Evolutionary conservation across 2,113 vertebrate genomes (phyloP).

Genomic region (Fulmarus glacialis): DNA sequence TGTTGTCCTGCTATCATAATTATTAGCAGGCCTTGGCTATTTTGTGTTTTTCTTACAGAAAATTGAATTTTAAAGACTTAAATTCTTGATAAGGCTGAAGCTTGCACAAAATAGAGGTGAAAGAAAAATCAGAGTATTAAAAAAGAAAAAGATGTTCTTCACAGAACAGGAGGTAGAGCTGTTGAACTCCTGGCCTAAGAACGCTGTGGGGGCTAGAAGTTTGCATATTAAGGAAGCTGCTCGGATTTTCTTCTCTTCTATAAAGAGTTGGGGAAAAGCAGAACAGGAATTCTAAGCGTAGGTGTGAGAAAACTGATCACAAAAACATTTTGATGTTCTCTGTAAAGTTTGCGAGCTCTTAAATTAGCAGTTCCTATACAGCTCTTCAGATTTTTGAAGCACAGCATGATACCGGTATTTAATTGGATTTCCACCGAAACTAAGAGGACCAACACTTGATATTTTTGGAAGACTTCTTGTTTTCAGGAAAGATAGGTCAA

Average conservation of each 20-base stretch:
- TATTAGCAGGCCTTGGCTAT: background rate
- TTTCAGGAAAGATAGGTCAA: background rate
- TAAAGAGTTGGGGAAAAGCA: background rate
- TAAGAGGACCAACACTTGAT: background rate
- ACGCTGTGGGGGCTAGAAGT: background rate
- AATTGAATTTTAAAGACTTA: background rate
- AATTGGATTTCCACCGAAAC: background rate
- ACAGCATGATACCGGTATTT: background rate
- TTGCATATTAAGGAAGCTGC: background rate
- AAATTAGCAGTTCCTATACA: background rate
- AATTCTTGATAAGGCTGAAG: background rate
- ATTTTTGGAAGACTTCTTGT: background rate
- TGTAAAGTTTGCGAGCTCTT: background rate
- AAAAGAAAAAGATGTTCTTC: background rate
- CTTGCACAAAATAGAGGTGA: background rate
- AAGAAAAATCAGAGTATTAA: background rate
- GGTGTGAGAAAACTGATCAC: background rate
- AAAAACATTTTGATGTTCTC: background rate
- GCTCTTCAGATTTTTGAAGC: background rate
- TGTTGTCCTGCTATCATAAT: background rate
- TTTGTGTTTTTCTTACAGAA: background rate
- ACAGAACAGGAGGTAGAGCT: slow-evolving; percentile 11
- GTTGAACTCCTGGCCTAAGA: slow-evolving; percentile 15
- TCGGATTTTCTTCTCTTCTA: background rate
- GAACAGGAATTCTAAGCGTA: background rate